These are phyloP conservation scores for Acanthornis magna DNA, from an alignment of 2,797 vertebrate genomes.

Conservation along the genomic window DNA sequence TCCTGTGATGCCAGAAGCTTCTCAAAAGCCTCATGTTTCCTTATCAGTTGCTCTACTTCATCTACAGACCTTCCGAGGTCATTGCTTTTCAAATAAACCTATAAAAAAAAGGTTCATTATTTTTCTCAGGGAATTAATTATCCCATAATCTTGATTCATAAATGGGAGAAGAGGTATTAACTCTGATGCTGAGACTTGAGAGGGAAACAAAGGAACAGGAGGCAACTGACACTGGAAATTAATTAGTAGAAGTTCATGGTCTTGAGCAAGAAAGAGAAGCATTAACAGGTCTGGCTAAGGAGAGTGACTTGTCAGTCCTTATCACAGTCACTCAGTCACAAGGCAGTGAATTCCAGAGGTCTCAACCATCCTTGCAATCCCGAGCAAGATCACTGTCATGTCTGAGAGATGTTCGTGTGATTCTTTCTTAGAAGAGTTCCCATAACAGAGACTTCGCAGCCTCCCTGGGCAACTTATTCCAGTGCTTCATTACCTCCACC, in stretches of 20 bases:
- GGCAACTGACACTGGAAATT: not conserved
- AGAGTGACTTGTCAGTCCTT: not conserved
- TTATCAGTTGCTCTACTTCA: slow-evolving; percentile 83
- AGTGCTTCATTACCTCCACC: not conserved
- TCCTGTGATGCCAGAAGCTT: slow-evolving; percentile 87
- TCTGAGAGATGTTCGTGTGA: not conserved
- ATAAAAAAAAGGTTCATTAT: not conserved
- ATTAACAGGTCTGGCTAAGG: not conserved
- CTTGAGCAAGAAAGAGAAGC: not conserved
- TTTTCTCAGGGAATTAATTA: not conserved
- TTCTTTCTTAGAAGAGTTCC: not conserved
- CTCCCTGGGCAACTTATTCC: not conserved
- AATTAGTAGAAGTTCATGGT: not conserved
- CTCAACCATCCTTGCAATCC: not conserved
- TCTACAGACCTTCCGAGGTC: slow-evolving; percentile 80
- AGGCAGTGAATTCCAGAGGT: not conserved
- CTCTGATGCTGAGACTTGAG: not conserved
- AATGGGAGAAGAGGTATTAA: not conserved
- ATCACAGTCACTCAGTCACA: not conserved
- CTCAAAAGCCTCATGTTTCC: slow-evolving; percentile 86
- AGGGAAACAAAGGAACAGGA: not conserved
- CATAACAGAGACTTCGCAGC: not conserved
- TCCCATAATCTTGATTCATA: not conserved
- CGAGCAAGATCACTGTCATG: not conserved
- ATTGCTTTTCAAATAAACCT: slow-evolving; percentile 84